Percentiles rank a stretch among this genome's conserved stretches.
phyloP scores from a whole-genome alignment of 1,140 invertebrate genomes.

The Paraescarpia echinospica region DNA sequence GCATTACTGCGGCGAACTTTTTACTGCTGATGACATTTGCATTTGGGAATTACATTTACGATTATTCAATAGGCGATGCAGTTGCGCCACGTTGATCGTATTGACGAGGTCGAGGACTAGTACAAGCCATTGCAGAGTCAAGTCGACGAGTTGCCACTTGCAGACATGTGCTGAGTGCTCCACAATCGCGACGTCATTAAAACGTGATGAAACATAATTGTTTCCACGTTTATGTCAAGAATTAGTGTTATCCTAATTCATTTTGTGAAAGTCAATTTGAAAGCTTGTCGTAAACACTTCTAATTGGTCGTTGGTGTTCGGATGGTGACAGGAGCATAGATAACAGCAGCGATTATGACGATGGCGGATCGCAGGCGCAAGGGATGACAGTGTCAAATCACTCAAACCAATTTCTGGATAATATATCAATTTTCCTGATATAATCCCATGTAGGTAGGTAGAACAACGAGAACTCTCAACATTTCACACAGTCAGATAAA shows the following conservation, averaged over 20 bases:
- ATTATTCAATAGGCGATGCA: neutral
- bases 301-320: neutral
- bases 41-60: neutral
- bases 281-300: neutral
- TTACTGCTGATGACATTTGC: neutral
- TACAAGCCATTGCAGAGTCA: neutral
- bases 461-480: too few relatives aligned
- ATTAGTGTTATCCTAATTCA: neutral
- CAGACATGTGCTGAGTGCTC: neutral
- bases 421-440: too few relatives aligned
- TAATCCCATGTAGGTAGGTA: too few relatives aligned
- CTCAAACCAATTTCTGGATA: too few relatives aligned
- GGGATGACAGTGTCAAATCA: too few relatives aligned
- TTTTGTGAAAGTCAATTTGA: neutral
- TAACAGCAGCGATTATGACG: too few relatives aligned
- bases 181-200: neutral
- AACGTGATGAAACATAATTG: neutral
- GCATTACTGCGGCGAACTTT: neutral
- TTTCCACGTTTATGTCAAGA: neutral
- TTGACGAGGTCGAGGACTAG: neutral
- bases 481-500: too few relatives aligned
- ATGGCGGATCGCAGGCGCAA: too few relatives aligned
- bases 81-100: neutral
- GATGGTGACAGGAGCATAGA: too few relatives aligned
- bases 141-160: neutral